Percentiles rank a stretch among this genome's conserved stretches.
phyloP scores from a whole-genome alignment of 2,888 invertebrate genomes.

The Pristionchus exspectatus region DNA sequence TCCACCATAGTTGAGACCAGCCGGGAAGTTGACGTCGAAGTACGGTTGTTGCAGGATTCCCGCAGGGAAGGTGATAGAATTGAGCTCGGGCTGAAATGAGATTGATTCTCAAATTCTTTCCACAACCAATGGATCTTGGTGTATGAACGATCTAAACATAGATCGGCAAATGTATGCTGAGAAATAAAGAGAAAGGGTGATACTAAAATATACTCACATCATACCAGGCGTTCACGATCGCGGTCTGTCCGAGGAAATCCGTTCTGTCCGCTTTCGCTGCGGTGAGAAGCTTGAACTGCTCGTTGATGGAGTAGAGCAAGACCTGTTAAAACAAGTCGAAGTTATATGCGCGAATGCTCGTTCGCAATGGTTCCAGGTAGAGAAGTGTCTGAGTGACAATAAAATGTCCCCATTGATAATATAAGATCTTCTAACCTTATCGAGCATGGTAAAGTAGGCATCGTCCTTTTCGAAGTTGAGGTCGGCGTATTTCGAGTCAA shows the following conservation, averaged over 20 bases:
- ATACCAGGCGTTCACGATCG: constrained; percentile 75
- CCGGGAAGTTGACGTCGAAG: constrained; percentile 73
- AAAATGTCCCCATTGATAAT: too few species aligned
- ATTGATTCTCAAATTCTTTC: neutral
- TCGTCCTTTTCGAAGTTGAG: constrained; percentile 61
- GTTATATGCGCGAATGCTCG: neutral
- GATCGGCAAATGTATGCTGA: too few species aligned
- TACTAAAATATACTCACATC: constrained; percentile 53
- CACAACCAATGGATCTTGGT: too few species aligned
- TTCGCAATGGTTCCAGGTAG: too few species aligned
- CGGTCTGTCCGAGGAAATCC: constrained; percentile 73
- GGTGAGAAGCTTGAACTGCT: neutral
- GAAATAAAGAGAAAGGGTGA: neutral
- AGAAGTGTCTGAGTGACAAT: too few species aligned
- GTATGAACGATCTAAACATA: too few species aligned
- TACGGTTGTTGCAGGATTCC: constrained; percentile 74
- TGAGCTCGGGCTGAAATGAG: constrained; percentile 67
- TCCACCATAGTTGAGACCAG: constrained; percentile 86
- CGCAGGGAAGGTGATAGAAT: constrained; percentile 77
- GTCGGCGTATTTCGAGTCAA: constrained; percentile 61
- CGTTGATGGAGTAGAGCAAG: neutral
- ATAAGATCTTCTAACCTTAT: constrained; percentile 55
- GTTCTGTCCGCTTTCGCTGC: constrained; percentile 59
- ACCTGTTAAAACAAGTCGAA: neutral
- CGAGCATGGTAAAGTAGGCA: constrained; percentile 64